A percentile compares a stretch with the other conserved stretches of the same genome.
Evolutionary conservation across 2,888 invertebrate species (phyloP).

Genomic region (Polydesmus complanatus): DNA sequence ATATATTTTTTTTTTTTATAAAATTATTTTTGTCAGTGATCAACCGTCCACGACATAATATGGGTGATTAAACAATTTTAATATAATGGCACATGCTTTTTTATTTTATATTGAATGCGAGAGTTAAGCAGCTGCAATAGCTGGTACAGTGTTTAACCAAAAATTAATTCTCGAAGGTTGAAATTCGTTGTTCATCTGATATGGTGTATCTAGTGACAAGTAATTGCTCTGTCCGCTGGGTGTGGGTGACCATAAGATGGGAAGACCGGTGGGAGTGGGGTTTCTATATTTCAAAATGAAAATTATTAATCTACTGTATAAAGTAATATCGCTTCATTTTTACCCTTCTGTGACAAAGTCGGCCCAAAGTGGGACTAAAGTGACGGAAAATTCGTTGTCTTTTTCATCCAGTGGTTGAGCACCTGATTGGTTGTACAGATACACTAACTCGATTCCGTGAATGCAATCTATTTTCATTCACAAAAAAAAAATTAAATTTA

Average conservation of each 20-base stretch:
- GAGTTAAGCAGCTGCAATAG: background rate
- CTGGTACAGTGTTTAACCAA: background rate
- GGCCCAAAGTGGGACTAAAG: background rate
- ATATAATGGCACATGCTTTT: no score
- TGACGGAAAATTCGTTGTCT: background rate
- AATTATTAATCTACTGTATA: background rate
- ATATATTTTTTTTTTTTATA: no score
- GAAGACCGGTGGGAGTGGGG: no score
- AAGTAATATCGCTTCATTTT: background rate
- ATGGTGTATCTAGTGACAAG: background rate
- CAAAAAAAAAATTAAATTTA: no score
- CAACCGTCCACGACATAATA: no score
- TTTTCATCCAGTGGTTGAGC: background rate
- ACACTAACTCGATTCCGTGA: slow-evolving; percentile 3
- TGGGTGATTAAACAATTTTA: no score
- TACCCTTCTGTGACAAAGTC: slow-evolving; percentile 6
- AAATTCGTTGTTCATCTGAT: background rate
- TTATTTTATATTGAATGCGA: no score
- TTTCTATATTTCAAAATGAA: no score
- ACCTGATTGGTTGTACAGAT: slow-evolving; percentile 1
- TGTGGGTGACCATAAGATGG: slow-evolving; percentile 3
- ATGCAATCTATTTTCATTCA: no score
- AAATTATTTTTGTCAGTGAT: no score
- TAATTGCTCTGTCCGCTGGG: background rate
- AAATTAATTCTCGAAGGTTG: slow-evolving; percentile 6